Conservation (phyloP, 2,888 invertebrate genomes). For the Cheilosia soror region DNA sequence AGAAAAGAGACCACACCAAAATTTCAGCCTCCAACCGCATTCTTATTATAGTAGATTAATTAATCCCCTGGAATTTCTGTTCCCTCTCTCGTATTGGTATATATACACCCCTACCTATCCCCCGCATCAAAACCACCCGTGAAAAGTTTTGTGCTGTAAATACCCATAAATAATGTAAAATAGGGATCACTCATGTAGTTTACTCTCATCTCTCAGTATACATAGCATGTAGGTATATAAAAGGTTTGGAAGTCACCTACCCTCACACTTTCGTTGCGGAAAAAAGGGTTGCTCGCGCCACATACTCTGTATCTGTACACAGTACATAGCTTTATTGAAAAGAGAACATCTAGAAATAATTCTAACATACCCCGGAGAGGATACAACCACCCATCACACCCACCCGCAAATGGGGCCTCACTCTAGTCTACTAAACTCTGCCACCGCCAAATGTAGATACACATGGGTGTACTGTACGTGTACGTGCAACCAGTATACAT, state of each 20-base stretch:
- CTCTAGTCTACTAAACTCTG: not conserved
- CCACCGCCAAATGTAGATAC: slow-evolving; percentile 47
- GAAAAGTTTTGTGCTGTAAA: slow-evolving; percentile 51
- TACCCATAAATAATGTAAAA: slow-evolving; percentile 74
- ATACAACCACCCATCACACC: slow-evolving; percentile 29
- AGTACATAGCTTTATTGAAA: slow-evolving; percentile 65
- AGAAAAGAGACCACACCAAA: slow-evolving; percentile 38
- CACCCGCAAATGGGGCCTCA: not conserved
- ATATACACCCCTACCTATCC: not conserved
- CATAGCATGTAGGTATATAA: slow-evolving; percentile 8
- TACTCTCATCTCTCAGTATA: slow-evolving; percentile 28
- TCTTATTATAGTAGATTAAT: slow-evolving; percentile 73
- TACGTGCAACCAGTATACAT: slow-evolving; percentile 11
- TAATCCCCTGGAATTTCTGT: slow-evolving; percentile 65
- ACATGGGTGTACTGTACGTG: slow-evolving; percentile 31
- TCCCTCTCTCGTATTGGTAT: slow-evolving; percentile 49
- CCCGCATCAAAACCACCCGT: not conserved
- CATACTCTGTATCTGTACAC: slow-evolving; percentile 35
- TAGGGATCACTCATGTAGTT: slow-evolving; percentile 69
- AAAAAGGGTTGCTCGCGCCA: slow-evolving; percentile 62
- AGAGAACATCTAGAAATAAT: slow-evolving; percentile 61
- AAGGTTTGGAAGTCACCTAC: slow-evolving; percentile 69
- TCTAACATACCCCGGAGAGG: slow-evolving; percentile 65
- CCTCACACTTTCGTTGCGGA: slow-evolving; percentile 4
- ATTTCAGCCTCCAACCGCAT: slow-evolving; percentile 32